Evolutionary conservation across 2,113 vertebrate genomes (phyloP), one percentile per base, ranked within the genome.

Genomic region (Hylia prasina): DNA sequence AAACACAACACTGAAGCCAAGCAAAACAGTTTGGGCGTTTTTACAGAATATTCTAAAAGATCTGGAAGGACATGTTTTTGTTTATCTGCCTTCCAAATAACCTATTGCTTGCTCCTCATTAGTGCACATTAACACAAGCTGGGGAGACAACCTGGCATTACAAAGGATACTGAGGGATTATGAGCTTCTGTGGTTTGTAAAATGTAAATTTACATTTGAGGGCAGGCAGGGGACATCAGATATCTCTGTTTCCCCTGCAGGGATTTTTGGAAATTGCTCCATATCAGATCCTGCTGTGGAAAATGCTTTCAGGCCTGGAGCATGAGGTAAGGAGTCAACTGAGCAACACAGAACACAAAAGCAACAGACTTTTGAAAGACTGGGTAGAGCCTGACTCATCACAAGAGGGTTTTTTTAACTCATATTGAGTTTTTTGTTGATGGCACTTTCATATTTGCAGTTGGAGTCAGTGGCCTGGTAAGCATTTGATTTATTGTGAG

Each of bases 201-300:
- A 96, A 95, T 47, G 84, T 91, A 94, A 95, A 91, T 96, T 93
- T 82, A 80, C 50, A 44, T 82, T 91, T 65, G 66, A 91, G 87
- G 73, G 78, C 75, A 93, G 63, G 75, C 70, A 79, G 50, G 84
- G 87, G 78, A 91, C 81, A 70, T 91, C 94, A 91, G 93, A 90
- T 95, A 95, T 88, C 73, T 72, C 45, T 82, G 50, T 90, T 95
- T 45, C 53, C 28, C 89, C 84, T 85, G 65, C 66, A 91, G 91
- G 84, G 83, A 2, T 73, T 95, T 94, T 82, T 84, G 89, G 84
- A 96, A 96, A 82, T 72, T 69, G n/a, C 57, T 82, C 45, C 60
- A 15, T 82, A 91, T 94, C 91, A 90, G 89, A 89, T 91, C 65
- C 75, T 47, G 57, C 53, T 51, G 50, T 73, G 35, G 87, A 94